These are phyloP conservation scores for Spodoptera exigua DNA, from an alignment of 2,888 invertebrate species.

Conservation along the genomic window DNA sequence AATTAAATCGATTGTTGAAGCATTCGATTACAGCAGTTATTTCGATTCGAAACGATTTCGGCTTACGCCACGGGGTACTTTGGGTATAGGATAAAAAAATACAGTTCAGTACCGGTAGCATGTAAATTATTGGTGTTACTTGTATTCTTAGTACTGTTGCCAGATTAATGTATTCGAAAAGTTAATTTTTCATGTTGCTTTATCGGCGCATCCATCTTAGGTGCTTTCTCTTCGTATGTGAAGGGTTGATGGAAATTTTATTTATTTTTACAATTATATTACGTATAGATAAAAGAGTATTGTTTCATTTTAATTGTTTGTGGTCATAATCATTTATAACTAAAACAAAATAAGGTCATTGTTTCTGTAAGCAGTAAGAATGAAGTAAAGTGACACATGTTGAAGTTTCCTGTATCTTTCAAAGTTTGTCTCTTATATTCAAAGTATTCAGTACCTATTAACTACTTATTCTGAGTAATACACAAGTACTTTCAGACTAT, in stretches of 20 bases:
- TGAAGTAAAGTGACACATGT: too few species aligned
- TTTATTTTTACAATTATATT: slow-evolving; percentile 19
- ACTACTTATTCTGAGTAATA: too few species aligned
- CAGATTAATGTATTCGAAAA: slow-evolving; percentile 57
- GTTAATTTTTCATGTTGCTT: slow-evolving; percentile 56
- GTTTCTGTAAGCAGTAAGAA: too few species aligned
- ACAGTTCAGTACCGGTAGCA: slow-evolving; percentile 75
- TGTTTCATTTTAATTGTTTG: too few species aligned
- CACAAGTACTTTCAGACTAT: too few species aligned
- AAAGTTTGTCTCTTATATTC: too few species aligned
- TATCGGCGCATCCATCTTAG: slow-evolving; percentile 52
- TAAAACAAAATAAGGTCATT: too few species aligned
- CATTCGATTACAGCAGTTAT: slow-evolving; percentile 79
- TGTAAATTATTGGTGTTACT: slow-evolving; percentile 63
- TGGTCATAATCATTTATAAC: too few species aligned
- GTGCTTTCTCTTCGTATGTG: slow-evolving; percentile 44
- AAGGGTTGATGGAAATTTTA: slow-evolving; percentile 16
- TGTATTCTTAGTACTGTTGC: slow-evolving; percentile 61
- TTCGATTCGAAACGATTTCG: slow-evolving; percentile 78
- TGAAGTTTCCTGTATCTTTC: too few species aligned
- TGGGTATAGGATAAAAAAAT: slow-evolving; percentile 58
- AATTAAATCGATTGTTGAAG: slow-evolving; percentile 87
- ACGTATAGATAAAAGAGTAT: too few species aligned
- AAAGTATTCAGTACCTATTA: too few species aligned
- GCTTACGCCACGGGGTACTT: slow-evolving; percentile 74